A percentile compares a stretch with the other conserved stretches of the same genome.
phyloP scores from a whole-genome alignment of 1,140 invertebrate genomes.

The Drosophila takahashii region DNA sequence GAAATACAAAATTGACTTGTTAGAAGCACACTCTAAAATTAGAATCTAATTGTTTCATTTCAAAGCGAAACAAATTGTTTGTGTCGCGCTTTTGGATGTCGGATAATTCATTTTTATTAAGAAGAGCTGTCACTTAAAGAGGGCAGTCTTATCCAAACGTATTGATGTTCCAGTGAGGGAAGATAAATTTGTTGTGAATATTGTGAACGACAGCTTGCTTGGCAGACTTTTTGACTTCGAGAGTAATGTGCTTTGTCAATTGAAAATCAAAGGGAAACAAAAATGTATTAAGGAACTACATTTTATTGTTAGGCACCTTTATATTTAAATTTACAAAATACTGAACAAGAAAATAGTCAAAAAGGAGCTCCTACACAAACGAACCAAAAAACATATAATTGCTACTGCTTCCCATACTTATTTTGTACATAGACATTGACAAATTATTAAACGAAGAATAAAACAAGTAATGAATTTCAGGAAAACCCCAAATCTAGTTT shows the following conservation, averaged over 20 bases:
- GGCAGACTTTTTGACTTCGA: conserved; percentile 15
- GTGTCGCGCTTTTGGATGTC: conserved; percentile 38
- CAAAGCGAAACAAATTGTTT: conserved; percentile 38
- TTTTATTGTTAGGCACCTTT: no score
- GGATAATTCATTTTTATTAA: conserved; percentile 53
- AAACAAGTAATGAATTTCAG: no score
- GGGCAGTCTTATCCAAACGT: conserved; percentile 26
- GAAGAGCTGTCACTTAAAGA: conserved; percentile 42
- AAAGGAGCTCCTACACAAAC: no score
- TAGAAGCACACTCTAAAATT: conserved; percentile 26
- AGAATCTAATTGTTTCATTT: conserved; percentile 42
- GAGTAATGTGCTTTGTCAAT: conserved; percentile 20
- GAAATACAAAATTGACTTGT: conserved; percentile 35
- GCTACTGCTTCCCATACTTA: no score
- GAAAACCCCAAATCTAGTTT: no score
- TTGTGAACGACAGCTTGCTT: conserved; percentile 35
- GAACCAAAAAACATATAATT: no score
- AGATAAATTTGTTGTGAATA: conserved; percentile 33
- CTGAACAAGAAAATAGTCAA: no score
- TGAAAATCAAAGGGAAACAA: conserved; percentile 16
- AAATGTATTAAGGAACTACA: conserved; percentile 9
- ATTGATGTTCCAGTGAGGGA: conserved; percentile 24
- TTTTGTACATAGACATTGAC: no score
- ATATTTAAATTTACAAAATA: no score
- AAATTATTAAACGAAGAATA: no score